Percentiles rank a stretch among this genome's conserved stretches.
Evolutionary conservation across 2,888 invertebrate species (phyloP).

Genomic region (Heliconius hortense): DNA sequence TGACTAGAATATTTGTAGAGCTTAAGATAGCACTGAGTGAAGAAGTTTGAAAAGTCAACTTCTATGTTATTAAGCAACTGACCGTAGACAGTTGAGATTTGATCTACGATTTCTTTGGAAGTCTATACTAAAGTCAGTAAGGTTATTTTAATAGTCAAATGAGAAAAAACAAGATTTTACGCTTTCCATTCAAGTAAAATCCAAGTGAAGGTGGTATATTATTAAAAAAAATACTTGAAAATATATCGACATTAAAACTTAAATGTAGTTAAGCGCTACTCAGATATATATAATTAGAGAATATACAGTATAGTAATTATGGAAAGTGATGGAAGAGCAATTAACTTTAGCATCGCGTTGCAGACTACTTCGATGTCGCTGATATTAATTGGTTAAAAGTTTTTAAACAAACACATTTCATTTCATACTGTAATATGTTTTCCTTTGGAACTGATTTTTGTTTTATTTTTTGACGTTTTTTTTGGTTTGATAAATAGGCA

Average conservation of each 20-base stretch:
- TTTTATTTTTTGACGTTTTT: neutral
- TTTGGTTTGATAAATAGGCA: neutral
- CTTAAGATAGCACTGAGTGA: no score
- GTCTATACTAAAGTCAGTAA: no score
- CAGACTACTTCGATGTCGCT: slow-evolving; percentile 13
- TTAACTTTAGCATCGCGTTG: slow-evolving; percentile 18
- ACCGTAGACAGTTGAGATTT: no score
- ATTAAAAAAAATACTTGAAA: neutral
- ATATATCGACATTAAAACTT: slow-evolving; percentile 1
- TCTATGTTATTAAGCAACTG: no score
- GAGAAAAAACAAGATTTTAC: no score
- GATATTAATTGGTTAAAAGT: slow-evolving; percentile 8
- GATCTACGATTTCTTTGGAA: no score
- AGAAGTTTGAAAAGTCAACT: no score
- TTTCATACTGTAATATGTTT: neutral
- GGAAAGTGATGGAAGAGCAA: slow-evolving; percentile 17
- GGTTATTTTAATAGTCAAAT: no score
- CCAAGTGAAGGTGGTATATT: no score
- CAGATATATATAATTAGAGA: slow-evolving; percentile 7
- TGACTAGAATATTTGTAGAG: no score
- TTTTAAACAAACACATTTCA: slow-evolving; percentile 6
- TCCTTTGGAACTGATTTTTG: neutral
- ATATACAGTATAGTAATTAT: slow-evolving; percentile 4
- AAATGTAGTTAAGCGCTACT: neutral
- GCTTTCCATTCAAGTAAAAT: no score